Evolutionary conservation across 2,888 invertebrate species (phyloP), one percentile per base, ranked within the genome.

Genomic region (Epinotia demarniana): DNA sequence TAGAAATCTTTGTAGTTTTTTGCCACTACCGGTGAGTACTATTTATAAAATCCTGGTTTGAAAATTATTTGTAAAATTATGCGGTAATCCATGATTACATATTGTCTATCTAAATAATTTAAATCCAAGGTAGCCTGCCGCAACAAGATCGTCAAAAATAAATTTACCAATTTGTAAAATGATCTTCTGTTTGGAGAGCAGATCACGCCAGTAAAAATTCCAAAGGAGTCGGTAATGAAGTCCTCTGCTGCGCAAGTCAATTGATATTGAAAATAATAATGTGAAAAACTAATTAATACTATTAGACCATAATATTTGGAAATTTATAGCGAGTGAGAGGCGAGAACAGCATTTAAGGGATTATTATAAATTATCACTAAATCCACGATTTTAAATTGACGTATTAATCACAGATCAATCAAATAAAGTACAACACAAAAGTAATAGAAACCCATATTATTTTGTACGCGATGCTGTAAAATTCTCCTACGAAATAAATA

Each of bases 391-490:
- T 46, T 18, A 61, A 73, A 73, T 62, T 73, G 62, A 62, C 73
- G 23, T 27, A 27, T 62, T 27, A 57, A 73, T 73, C 68, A 73
- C 73, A 68, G 68, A 62, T 23, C 33, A 53, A 66, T 66, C 16
- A 66, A 66, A 49, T 49, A 9, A 61, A 53, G 18, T 39, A 27
- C 1, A 61, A 67, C n/a, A 53, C 12, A 6, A 55, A 27, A 12
- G 18, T 55, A 39, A 33, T 55, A 43, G 67, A 39, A 58, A 18
- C 4, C 19, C 9, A 19, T 58, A 5, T 68, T 57, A 57, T 6
- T 43, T 57, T 27, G 8, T 16, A 23, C 49, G 13, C 49, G 55
- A 18, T 62, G 33, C 18, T 33, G 4, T 19, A 68, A 19, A 39
- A 23, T 58, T 55, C 2, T 18, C 39, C 27, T 60, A 55, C 53